Percentiles rank a stretch among this genome's conserved stretches.
Evolutionary conservation across 92 coral and sea anemone species (phyloP).

Genomic region (Parazoanthus swiftii): DNA sequence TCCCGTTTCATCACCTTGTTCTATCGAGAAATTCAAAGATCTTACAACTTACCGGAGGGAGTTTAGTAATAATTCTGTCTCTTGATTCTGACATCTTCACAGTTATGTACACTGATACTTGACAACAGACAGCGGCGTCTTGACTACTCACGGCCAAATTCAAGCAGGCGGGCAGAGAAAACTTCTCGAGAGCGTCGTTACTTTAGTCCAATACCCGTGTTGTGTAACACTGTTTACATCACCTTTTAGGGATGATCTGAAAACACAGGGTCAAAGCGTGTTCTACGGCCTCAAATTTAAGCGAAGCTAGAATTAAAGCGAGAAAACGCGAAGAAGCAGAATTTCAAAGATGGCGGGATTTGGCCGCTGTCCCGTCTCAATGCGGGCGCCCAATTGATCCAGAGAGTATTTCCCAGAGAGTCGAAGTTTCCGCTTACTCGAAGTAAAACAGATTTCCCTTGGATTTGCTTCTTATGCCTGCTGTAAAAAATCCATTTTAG

Average conservation of each 20-base stretch:
- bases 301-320: not conserved
- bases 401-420: no score
- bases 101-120: not conserved
- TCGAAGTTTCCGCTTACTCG: no score
- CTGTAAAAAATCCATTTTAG: no score
- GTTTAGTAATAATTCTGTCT: conserved; percentile 39
- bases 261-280: not conserved
- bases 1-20: no score
- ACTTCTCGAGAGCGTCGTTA: not conserved
- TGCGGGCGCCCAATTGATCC: not conserved
- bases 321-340: not conserved
- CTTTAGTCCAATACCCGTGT: not conserved
- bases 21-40: no score
- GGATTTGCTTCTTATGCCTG: no score
- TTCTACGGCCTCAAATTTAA: not conserved
- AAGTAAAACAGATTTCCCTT: no score
- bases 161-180: not conserved
- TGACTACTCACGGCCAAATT: not conserved
- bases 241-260: not conserved
- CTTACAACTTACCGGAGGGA: conserved; percentile 32
- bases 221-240: not conserved
- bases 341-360: conserved; percentile 22
- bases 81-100: conserved; percentile 25
- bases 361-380: not conserved
- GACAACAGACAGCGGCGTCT: not conserved